A percentile compares a stretch with the other conserved stretches of the same genome.
These are phyloP conservation scores for Phalangium opilio DNA, from an alignment of 2,888 invertebrate genomes.

Conservation along the genomic window DNA sequence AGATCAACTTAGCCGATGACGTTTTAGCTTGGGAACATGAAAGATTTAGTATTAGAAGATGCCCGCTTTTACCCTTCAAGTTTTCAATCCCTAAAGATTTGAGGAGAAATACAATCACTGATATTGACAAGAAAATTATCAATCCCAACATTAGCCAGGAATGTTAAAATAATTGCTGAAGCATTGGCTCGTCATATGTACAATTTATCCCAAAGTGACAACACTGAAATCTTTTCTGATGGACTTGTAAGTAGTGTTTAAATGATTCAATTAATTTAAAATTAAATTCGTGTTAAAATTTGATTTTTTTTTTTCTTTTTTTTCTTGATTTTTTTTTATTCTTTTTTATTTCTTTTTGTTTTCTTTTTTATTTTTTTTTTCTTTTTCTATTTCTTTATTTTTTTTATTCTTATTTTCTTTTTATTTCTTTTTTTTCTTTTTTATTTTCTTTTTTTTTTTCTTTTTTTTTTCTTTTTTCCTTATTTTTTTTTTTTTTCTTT, in stretches of 20 bases:
- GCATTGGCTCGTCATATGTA: constrained; percentile 52
- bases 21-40: constrained; percentile 94
- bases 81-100: constrained; percentile 35
- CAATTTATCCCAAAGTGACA: constrained; percentile 25
- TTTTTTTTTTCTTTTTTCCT: background rate
- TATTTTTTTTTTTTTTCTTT: no score
- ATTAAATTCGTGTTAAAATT: no score
- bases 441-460: no score
- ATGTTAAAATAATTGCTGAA: constrained; percentile 61
- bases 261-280: constrained; percentile 2
- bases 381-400: no score
- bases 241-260: constrained; percentile 46
- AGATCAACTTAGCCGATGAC: constrained; percentile 88
- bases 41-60: constrained; percentile 74
- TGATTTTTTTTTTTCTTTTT: no score
- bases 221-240: constrained; percentile 48
- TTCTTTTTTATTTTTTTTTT: no score
- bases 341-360: no score
- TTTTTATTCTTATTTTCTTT: no score
- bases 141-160: constrained; percentile 42
- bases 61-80: constrained; percentile 78
- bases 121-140: constrained; percentile 18
- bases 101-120: constrained; percentile 31
- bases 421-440: no score
- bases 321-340: no score